A percentile compares a stretch with the other conserved stretches of the same genome.
Evolutionary conservation across 2,888 invertebrate species (phyloP).

Genomic region (Cryptophagus acutangulus): DNA sequence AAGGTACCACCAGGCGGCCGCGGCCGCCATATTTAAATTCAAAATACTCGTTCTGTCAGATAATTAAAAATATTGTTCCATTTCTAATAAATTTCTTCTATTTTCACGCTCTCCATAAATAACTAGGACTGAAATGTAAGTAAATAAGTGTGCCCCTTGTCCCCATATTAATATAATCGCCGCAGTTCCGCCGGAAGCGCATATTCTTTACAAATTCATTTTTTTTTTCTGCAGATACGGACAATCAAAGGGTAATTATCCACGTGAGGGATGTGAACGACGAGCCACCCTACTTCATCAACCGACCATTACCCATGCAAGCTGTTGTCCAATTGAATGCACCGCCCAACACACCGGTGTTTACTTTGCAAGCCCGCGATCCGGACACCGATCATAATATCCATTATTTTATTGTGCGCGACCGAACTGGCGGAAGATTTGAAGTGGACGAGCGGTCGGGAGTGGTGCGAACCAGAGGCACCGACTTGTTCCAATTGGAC

Average conservation of each 20-base stretch:
- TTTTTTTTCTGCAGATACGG: constrained; percentile 65
- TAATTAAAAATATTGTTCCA: not conserved
- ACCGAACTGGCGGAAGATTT: constrained; percentile 68
- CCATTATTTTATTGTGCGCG: constrained; percentile 91
- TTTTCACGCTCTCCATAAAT: constrained; percentile 36
- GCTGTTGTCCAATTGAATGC: constrained; percentile 95
- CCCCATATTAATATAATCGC: not conserved
- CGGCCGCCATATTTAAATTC: not conserved
- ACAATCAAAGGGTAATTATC: constrained; percentile 92
- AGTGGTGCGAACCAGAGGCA: constrained; percentile 85
- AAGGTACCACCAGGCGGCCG: no score
- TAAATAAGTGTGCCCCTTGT: constrained; percentile 21
- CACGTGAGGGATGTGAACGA: constrained; percentile 95
- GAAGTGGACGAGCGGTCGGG: constrained; percentile 77
- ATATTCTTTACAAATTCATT: not conserved
- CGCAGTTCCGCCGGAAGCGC: constrained; percentile 6
- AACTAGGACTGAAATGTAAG: constrained; percentile 47
- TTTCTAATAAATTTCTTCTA: constrained; percentile 21
- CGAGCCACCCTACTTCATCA: constrained; percentile 95
- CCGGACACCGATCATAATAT: constrained; percentile 96
- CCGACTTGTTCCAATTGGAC: constrained; percentile 88
- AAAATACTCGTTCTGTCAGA: not conserved
- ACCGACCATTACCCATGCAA: constrained; percentile 94
- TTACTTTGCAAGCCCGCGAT: constrained; percentile 94
- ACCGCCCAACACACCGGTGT: constrained; percentile 91